Percentiles rank a stretch among this genome's conserved stretches.
These are phyloP conservation scores for Parapsyche elsis DNA, from an alignment of 1,140 invertebrate genomes.

Conservation along the genomic window DNA sequence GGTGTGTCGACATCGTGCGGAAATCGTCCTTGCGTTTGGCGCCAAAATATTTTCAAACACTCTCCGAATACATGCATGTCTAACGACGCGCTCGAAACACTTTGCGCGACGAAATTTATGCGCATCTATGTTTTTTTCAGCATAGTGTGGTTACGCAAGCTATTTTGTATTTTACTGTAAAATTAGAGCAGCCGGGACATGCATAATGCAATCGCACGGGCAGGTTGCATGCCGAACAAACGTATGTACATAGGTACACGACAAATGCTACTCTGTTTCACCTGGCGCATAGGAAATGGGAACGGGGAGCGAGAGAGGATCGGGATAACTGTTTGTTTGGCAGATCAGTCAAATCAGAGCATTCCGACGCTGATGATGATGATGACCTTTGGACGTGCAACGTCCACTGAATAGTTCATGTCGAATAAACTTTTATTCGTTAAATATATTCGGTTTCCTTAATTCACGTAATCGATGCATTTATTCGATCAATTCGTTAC, in stretches of 20 bases:
- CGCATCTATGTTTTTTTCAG: background rate
- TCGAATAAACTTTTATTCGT: background rate
- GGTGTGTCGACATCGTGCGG: no score
- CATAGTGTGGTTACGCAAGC: background rate
- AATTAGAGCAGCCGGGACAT: background rate
- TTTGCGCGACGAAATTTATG: background rate
- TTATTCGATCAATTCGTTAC: no score
- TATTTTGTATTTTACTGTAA: constrained; percentile 31
- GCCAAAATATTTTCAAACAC: background rate
- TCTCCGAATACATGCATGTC: background rate
- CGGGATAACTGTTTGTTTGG: background rate
- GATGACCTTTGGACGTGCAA: background rate
- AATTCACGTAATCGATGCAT: no score
- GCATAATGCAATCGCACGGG: background rate
- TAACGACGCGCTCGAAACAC: background rate
- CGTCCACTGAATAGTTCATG: background rate
- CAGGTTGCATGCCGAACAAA: constrained; percentile 2
- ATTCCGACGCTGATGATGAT: background rate
- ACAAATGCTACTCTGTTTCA: background rate
- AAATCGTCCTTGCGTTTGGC: background rate
- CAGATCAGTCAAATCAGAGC: background rate
- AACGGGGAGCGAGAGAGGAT: background rate
- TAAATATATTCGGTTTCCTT: no score
- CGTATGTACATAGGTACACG: background rate
- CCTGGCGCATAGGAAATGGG: background rate